These are phyloP conservation scores for Oreochromis tanganicae DNA, from an alignment of 2,113 vertebrate genomes.

Conservation along the genomic window DNA sequence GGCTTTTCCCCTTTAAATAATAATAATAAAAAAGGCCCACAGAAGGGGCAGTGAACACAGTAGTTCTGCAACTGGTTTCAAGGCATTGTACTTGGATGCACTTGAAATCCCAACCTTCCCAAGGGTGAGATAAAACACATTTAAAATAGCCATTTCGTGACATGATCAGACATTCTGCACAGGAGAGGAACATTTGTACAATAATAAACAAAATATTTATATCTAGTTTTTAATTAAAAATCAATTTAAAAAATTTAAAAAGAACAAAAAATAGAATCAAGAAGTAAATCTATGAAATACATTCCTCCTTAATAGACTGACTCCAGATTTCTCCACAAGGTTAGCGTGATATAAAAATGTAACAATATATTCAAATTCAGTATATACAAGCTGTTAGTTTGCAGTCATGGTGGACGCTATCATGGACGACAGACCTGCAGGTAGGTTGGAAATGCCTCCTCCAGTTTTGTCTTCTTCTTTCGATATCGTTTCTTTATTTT, in stretches of 20 bases:
- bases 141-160: slow-evolving; percentile 11
- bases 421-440: slow-evolving; percentile 79
- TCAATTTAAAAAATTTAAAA: background rate
- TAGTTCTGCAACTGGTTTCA: slow-evolving; percentile 41
- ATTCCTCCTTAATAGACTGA: background rate
- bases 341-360: background rate
- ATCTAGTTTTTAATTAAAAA: background rate
- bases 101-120: slow-evolving; percentile 19
- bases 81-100: slow-evolving; percentile 26
- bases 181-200: background rate
- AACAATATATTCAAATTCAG: background rate
- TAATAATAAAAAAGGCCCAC: background rate
- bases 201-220: background rate
- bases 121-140: slow-evolving; percentile 13
- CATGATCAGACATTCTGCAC: background rate
- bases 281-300: background rate
- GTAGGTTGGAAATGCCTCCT: slow-evolving; percentile 93
- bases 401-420: background rate
- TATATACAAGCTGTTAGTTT: background rate
- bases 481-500: slow-evolving; percentile 96
- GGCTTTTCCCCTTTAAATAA: slow-evolving; percentile 13
- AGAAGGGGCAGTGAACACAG: background rate
- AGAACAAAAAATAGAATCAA: background rate
- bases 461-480: slow-evolving; percentile 97
- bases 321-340: background rate